These are phyloP conservation scores for Oedothorax gibbosus DNA, from an alignment of 1,140 invertebrate genomes.

Conservation along the genomic window DNA sequence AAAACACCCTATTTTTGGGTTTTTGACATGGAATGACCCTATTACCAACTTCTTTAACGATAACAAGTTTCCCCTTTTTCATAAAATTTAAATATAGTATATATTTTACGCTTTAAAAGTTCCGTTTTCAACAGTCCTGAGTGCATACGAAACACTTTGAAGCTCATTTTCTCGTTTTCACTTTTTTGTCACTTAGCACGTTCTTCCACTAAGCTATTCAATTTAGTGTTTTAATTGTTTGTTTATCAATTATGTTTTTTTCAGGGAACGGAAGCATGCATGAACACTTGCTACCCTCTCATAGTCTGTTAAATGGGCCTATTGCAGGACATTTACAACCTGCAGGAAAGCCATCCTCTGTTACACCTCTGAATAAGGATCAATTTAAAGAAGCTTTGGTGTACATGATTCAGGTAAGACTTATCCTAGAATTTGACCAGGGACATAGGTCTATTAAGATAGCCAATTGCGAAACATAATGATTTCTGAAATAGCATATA, in stretches of 20 bases:
- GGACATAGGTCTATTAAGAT: neutral
- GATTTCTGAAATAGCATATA: too few relatives aligned
- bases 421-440: neutral
- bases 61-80: too few relatives aligned
- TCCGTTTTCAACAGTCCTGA: too few relatives aligned
- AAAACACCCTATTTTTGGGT: too few relatives aligned
- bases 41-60: too few relatives aligned
- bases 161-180: too few relatives aligned
- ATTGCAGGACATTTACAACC: constrained; percentile 6
- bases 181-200: too few relatives aligned
- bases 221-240: neutral
- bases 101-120: too few relatives aligned
- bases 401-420: constrained; percentile 79
- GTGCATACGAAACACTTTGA: too few relatives aligned
- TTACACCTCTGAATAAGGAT: constrained; percentile 80
- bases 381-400: constrained; percentile 88
- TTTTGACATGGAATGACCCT: too few relatives aligned
- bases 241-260: neutral
- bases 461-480: neutral
- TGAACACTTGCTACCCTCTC: constrained; percentile 49
- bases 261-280: constrained; percentile 35
- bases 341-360: constrained; percentile 8
- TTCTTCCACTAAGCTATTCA: too few relatives aligned
- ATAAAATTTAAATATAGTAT: too few relatives aligned
- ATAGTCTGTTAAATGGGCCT: constrained; percentile 44